Percentiles rank a stretch among this genome's conserved stretches.
Conservation (phyloP, 2,888 invertebrate species). For the Autographa gamma region DNA sequence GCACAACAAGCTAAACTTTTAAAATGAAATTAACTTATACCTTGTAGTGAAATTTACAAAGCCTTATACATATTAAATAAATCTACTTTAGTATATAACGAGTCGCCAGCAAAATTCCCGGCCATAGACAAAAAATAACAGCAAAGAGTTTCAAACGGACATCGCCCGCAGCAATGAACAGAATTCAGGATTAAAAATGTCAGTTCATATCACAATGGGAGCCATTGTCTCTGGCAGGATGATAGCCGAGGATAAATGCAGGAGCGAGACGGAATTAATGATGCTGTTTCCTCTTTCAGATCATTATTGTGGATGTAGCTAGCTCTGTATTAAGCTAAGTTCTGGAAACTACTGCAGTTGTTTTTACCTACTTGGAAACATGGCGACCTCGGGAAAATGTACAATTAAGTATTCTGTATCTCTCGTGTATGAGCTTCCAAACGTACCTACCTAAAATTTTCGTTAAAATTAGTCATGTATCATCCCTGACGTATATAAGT, state of each 20-base stretch:
- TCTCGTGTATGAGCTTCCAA: no score
- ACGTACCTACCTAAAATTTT: no score
- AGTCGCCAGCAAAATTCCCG: background rate
- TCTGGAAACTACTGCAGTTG: no score
- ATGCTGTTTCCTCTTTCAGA: constrained; percentile 24
- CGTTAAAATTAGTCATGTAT: no score
- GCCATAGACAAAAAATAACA: background rate
- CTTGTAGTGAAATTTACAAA: no score
- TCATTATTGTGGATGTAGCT: constrained; percentile 26
- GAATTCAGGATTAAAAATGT: constrained; percentile 39
- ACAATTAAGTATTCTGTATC: no score
- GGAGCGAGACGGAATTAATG: constrained; percentile 37
- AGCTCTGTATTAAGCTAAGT: background rate
- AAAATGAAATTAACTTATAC: no score
- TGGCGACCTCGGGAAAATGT: no score
- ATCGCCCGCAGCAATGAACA: constrained; percentile 8
- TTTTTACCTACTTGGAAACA: no score
- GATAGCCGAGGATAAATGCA: constrained; percentile 41
- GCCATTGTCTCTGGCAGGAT: constrained; percentile 43
- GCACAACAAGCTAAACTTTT: no score
- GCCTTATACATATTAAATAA: no score
- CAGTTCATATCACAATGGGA: constrained; percentile 30
- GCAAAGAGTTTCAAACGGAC: constrained; percentile 18
- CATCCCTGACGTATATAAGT: no score
- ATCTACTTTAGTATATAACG: background rate